Base-by-base conservation (phyloP, 2,797 vertebrate species). In the Agapornis canus region DNA sequence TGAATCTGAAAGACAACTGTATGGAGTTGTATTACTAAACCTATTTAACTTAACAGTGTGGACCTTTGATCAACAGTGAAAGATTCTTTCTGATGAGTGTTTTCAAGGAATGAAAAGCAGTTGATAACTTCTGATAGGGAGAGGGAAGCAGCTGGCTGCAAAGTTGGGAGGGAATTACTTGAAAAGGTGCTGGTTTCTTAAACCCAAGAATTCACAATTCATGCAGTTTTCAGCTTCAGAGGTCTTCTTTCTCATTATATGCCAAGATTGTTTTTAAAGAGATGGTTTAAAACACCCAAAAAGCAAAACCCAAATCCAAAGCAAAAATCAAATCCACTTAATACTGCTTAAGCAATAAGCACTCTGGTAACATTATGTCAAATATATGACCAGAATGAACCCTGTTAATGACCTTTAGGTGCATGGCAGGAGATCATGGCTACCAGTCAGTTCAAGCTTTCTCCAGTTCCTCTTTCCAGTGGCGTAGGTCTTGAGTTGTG, bases 401-500 rank as follows among this genome's bases (percentile, higher is more conserved):
- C 81, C 89, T 91, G 65, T 60, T 3, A 70, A 22, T 32, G 68
- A 93, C 78, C 42, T 3, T 47, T 25, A 90, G 68, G 72, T 81
- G 77, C 63, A 48, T 18, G 51, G 80, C 61, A 90, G 51, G 63
- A 89, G 76, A 68, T 39, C 31, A 22, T 29, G 60, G 72, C 69
- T 78, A 89, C 79, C 81, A 75, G 70, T 59, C 81, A 85, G 49
- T 47, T 90, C 84, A 89, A 75, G 83, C 64, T 48, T 95, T 71
- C 68, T 86, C 75, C 82, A 88, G 87, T 82, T 90, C 54, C 87
- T 60, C 40, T 70, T 95, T 86, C 92, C 89, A 92, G 57, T 69
- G 60, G 70, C 52, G 47, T 63, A 90, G 71, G 65, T 79, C 69
- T 92, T 84, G 65, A 92, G 32, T 29, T 83, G 54, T 51, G 75